Conservation (phyloP, 2,797 vertebrate species). For the Siniperca obscura region DNA sequence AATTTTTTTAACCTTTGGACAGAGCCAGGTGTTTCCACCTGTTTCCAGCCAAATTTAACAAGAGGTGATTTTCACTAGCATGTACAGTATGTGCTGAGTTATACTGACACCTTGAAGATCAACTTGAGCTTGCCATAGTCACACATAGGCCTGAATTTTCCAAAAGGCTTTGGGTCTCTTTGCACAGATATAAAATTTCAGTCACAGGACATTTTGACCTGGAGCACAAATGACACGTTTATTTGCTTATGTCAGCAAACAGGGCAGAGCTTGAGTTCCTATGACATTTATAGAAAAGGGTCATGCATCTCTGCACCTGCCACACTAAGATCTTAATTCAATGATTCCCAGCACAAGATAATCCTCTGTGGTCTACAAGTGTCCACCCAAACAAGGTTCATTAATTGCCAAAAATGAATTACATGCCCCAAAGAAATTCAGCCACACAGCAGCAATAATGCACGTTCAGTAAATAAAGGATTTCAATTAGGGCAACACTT, state of each 20-base stretch:
- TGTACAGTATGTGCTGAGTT: not conserved
- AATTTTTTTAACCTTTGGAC: not conserved
- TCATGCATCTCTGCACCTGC: constrained; percentile 43
- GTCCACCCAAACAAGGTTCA: constrained; percentile 51
- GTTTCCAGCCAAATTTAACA: not conserved
- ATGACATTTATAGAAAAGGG: constrained; percentile 55
- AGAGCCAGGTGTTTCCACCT: not conserved
- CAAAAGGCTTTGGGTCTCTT: constrained; percentile 29
- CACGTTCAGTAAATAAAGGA: constrained; percentile 70
- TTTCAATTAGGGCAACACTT: constrained; percentile 70
- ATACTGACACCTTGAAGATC: constrained; percentile 14
- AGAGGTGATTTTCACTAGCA: constrained; percentile 10
- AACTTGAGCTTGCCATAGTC: constrained; percentile 6
- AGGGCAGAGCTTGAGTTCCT: constrained; percentile 36
- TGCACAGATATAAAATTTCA: constrained; percentile 36
- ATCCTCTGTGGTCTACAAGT: constrained; percentile 48
- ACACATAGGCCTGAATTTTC: constrained; percentile 29
- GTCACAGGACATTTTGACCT: constrained; percentile 29
- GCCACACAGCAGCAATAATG: constrained; percentile 58
- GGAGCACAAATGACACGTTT: constrained; percentile 38
- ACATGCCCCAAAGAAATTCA: constrained; percentile 53
- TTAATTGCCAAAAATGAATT: constrained; percentile 63
- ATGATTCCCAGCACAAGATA: constrained; percentile 39
- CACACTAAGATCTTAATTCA: constrained; percentile 49
- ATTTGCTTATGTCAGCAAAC: constrained; percentile 54